Evolutionary conservation across 2,888 invertebrate species (phyloP).

Genomic region (Drosophila atripex): DNA sequence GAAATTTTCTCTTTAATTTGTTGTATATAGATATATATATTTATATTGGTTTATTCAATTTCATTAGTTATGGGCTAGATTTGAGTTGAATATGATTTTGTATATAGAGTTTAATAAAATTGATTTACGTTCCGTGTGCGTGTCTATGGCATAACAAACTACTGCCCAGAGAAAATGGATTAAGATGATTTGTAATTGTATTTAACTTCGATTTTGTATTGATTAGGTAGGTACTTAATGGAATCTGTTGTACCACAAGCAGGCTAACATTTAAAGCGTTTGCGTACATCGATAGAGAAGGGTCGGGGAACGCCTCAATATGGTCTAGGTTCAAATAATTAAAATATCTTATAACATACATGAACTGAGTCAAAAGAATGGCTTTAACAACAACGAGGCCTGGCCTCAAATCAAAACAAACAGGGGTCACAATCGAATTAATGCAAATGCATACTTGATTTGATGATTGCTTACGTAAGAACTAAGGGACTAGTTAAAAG

Average conservation of each 20-base stretch:
- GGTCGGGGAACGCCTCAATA: slow-evolving; percentile 16
- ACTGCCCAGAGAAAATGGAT: slow-evolving; percentile 55
- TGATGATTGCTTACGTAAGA: slow-evolving; percentile 39
- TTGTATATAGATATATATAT: slow-evolving; percentile 20
- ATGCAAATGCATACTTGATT: slow-evolving; percentile 15
- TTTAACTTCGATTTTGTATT: slow-evolving; percentile 43
- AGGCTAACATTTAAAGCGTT: slow-evolving; percentile 78
- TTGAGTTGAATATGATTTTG: slow-evolving; percentile 47
- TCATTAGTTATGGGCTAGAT: slow-evolving; percentile 70
- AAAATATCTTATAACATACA: slow-evolving; percentile 2
- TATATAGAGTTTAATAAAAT: slow-evolving; percentile 46
- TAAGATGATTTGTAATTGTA: slow-evolving; percentile 32
- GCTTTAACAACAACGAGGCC: slow-evolving; percentile 68
- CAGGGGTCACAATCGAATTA: slow-evolving; percentile 29
- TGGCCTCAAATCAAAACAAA: slow-evolving; percentile 58
- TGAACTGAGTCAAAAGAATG: slow-evolving; percentile 28
- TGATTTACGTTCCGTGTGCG: slow-evolving; percentile 46
- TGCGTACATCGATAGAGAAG: slow-evolving; percentile 58
- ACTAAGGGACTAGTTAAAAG: slow-evolving; percentile 62
- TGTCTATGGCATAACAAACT: slow-evolving; percentile 62
- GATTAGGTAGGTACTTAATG: slow-evolving; percentile 65
- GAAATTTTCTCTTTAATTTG: slow-evolving; percentile 23
- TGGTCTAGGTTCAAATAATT: slow-evolving; percentile 15
- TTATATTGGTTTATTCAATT: slow-evolving; percentile 59
- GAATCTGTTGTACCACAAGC: slow-evolving; percentile 75